Conservation (phyloP, 2,797 vertebrate species). For the Argyrosomus regius region DNA sequence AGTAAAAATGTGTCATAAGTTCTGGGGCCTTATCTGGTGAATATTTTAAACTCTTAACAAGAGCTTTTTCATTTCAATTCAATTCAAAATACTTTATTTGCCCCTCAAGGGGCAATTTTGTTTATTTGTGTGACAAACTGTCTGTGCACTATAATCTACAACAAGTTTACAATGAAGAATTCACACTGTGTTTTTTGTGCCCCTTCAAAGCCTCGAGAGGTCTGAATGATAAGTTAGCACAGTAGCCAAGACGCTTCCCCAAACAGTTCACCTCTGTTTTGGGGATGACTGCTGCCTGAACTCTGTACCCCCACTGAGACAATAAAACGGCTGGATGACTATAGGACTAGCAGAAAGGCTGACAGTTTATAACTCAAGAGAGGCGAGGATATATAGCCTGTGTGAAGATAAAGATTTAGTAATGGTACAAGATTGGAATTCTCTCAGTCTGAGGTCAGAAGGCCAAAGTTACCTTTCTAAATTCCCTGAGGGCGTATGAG, state of each 20-base stretch:
- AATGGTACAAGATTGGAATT: conserved; percentile 85
- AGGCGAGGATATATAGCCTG: conserved; percentile 74
- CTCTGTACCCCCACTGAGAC: conserved; percentile 84
- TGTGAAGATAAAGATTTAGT: conserved; percentile 85
- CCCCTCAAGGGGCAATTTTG: neutral
- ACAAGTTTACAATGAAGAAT: conserved; percentile 22
- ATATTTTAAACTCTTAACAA: conserved; percentile 6
- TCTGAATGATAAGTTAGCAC: conserved; percentile 58
- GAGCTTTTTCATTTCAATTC: neutral
- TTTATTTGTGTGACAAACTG: conserved; percentile 5
- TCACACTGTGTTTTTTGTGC: conserved; percentile 23
- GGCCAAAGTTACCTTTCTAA: conserved; percentile 80
- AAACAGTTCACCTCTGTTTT: conserved; percentile 79
- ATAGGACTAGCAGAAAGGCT: conserved; percentile 81
- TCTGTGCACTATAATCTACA: conserved; percentile 4
- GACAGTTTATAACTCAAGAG: conserved; percentile 84
- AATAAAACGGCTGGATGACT: conserved; percentile 88
- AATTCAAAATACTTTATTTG: neutral
- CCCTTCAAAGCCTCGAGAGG: conserved; percentile 38
- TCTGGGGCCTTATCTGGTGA: neutral
- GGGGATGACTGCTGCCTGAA: conserved; percentile 85
- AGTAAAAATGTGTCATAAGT: conserved; percentile 23
- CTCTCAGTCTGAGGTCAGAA: conserved; percentile 81
- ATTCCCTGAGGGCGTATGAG: conserved; percentile 68
- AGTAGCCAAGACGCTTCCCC: conserved; percentile 59